Evolutionary conservation across 2,797 vertebrate genomes (phyloP), one percentile per base, ranked within the genome.

Genomic region (Diglossa cyanea): DNA sequence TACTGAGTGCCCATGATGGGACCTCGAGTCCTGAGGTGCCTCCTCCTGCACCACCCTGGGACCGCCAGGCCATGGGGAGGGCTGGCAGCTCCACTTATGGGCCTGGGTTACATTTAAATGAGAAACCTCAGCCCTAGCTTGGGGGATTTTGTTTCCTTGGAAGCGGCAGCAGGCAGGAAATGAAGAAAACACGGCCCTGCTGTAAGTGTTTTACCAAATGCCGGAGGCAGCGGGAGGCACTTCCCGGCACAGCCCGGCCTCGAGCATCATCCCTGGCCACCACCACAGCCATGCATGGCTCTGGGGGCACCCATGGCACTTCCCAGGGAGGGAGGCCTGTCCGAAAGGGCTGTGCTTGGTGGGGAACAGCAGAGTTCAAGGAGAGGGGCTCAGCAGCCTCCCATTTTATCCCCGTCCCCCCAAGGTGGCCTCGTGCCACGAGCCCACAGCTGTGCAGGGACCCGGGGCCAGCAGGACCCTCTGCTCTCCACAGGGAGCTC

Each of bases 71-170:
- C 19, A 0, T 0, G 17, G 63, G 60, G 72, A 58, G 48, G 25
- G 42, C 75, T 31, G 76, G 84, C 61, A 42, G 93, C 75, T 76
- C 75, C 10, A 10, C 8, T 39, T 60, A 17, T 72, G 70, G 81
- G 82, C n/a, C 87, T 77, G 91, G 75, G 78, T 66, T 86, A n/a
- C 40, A 53, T 79, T 81, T 62, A 71, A 90, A 91, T 15, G 85
- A 87, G 91, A 79, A 96, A 91, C 81, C 85, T 90, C 91, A 80
- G 94, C 78, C 87, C 91, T 85, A 85, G 93, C 89, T 79, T 89
- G 85, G 85, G 85, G 94, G 85, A 86, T 91, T 91, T 71, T 71
- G 93, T 95, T 93, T 93, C 94, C 93, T 91, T 94, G 94, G 95
- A 94, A 96, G 94, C 88, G 0, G 76, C 78, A 94, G 76, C 90